Conservation (phyloP, 1,140 invertebrate genomes). For the Sipha flava region DNA sequence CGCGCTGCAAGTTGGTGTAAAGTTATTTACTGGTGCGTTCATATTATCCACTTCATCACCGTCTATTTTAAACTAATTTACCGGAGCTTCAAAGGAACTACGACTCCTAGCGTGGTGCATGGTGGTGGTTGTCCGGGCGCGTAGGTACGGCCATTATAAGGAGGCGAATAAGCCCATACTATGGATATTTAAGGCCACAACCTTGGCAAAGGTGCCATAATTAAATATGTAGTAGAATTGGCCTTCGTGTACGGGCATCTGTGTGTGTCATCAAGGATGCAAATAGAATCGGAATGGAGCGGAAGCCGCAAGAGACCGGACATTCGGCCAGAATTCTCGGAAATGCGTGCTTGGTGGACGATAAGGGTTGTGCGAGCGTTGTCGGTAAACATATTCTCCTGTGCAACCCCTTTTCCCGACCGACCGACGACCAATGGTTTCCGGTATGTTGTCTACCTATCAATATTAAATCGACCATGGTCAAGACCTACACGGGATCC, state of each 20-base stretch:
- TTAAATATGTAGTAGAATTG: constrained; percentile 10
- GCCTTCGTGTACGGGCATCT: background rate
- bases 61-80: constrained; percentile 25
- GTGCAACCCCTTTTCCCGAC: background rate
- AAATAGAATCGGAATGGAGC: constrained; percentile 14
- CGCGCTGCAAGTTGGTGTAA: background rate
- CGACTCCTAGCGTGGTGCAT: too few relatives aligned
- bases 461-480: constrained; percentile 27
- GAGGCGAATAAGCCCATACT: background rate
- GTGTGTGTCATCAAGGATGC: constrained; percentile 22
- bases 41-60: constrained; percentile 5
- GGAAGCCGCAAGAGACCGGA: constrained; percentile 28
- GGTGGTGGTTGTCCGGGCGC: background rate
- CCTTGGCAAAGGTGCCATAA: background rate
- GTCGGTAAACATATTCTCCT: background rate
- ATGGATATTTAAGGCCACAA: constrained; percentile 2
- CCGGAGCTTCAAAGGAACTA: background rate
- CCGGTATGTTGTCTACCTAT: background rate
- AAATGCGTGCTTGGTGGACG: too few relatives aligned
- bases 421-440: background rate
- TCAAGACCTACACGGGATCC: background rate
- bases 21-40: background rate
- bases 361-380: too few relatives aligned
- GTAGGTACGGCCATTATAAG: background rate
- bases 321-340: background rate